A percentile compares a stretch with the other conserved stretches of the same genome.
Conservation (phyloP, 2,888 invertebrate species). For the Augochlorella aurata region DNA sequence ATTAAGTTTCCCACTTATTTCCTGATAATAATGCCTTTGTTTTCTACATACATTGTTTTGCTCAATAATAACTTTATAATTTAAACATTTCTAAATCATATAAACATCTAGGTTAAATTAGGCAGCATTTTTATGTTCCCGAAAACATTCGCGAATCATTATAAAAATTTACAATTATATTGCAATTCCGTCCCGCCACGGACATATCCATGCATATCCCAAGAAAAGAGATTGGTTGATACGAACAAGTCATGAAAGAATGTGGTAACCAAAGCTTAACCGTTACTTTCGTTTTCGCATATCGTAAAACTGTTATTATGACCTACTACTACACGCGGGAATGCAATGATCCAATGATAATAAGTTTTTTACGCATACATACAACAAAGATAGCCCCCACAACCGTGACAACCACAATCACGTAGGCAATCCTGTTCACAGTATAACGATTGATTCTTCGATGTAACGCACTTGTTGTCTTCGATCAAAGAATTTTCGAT, state of each 20-base stretch:
- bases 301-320: background rate
- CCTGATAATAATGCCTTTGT: background rate
- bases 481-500: slow-evolving; percentile 44
- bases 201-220: slow-evolving; percentile 32
- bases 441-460: slow-evolving; percentile 55
- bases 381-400: slow-evolving; percentile 71
- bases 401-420: slow-evolving; percentile 69
- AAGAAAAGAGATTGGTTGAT: slow-evolving; percentile 1
- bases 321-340: background rate
- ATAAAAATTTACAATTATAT: slow-evolving; percentile 17
- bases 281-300: background rate
- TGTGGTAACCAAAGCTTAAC: background rate
- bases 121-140: background rate
- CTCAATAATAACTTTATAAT: background rate
- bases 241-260: slow-evolving; percentile 14
- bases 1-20: background rate
- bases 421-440: slow-evolving; percentile 48
- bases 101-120: background rate
- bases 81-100: background rate
- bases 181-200: background rate
- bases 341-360: slow-evolving; percentile 3
- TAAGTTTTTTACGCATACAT: slow-evolving; percentile 52
- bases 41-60: background rate
- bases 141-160: slow-evolving; percentile 28
- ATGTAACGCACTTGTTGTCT: slow-evolving; percentile 44